Evolutionary conservation across 2,113 vertebrate genomes (phyloP), one percentile per base, ranked within the genome.

Genomic region (Syngnathoides biaculeatus): DNA sequence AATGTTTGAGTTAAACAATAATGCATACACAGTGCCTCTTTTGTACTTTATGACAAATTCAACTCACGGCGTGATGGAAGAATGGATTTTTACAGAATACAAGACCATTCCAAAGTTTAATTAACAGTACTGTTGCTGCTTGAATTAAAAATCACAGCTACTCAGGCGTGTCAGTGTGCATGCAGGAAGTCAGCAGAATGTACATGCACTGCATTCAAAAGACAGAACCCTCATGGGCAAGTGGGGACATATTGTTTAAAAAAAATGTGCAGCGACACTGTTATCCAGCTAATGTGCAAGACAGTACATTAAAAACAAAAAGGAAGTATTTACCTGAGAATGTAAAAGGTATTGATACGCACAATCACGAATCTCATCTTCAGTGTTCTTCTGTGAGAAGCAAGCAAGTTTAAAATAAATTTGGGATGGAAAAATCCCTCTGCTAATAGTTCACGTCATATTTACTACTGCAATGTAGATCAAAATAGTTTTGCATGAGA

Each of bases 361-460:
- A 64, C 80, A 84, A 61, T 95, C 94, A 74, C 91, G 87, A 59
- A 98, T 94, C 84, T 98, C 96, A 81, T 96, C 95, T 67, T 96
- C 95, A 0, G 93, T 93, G 77, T 95, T 94, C 85, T 94, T 97
- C 96, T 98, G 91, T 84, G 47, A 67, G 89, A 89, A 77, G 85
- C 64, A 92, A 74, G 55, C 0, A 50, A 38, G 10, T 38, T 20
- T 30, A 9, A 64, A 64, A 48, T 48, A 20, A 48, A 45, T 22
- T 17, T 14, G 5, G 4, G 2, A 22, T 8, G n/a, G 10, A 52
- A 22, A 22, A 52, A n/a, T 10, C 10, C 8, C 30, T 35, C 30
- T 35, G 3, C 30, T n/a, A 50, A 10, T 43, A 17, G n/a, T 48
- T 7, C 2, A 22, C 48, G 10, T 22, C n/a, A 52, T 50, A 50